A percentile compares a stretch with the other conserved stretches of the same genome.
Evolutionary conservation across 2,888 invertebrate species (phyloP).

Genomic region (Tetragnatha montana): DNA sequence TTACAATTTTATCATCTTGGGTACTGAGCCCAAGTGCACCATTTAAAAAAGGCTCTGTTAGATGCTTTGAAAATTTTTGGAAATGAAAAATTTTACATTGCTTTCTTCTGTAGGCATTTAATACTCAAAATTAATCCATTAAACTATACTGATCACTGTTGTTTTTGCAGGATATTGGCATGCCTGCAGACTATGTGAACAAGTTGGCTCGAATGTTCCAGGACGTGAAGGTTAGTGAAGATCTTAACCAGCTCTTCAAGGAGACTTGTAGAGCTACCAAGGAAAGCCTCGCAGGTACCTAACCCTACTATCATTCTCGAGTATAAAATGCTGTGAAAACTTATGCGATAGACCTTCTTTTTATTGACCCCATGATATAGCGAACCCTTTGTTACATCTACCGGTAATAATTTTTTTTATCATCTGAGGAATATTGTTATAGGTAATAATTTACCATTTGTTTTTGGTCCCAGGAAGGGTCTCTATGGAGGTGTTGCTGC

Average conservation of each 20-base stretch:
- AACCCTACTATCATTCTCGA: no score
- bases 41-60: no score
- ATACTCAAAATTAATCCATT: neutral
- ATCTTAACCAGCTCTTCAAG: slow-evolving; percentile 94
- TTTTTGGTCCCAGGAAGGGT: no score
- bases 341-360: no score
- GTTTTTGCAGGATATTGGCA: slow-evolving; percentile 84
- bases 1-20: neutral
- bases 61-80: no score
- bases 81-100: neutral
- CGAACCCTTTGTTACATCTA: no score
- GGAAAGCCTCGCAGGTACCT: slow-evolving; percentile 79
- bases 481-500: no score
- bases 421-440: neutral
- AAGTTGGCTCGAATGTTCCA: slow-evolving; percentile 94
- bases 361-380: no score
- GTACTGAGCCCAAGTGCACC: no score
- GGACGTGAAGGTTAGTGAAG: slow-evolving; percentile 98
- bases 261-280: slow-evolving; percentile 82
- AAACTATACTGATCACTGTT: neutral
- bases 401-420: no score
- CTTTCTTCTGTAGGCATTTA: neutral
- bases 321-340: no score
- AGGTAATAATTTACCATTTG: no score
- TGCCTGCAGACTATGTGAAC: slow-evolving; percentile 99